Percentiles rank a stretch among this genome's conserved stretches.
These are phyloP conservation scores for Acanthosepion pharaonis DNA, from an alignment of 2,888 invertebrate species.

Conservation along the genomic window DNA sequence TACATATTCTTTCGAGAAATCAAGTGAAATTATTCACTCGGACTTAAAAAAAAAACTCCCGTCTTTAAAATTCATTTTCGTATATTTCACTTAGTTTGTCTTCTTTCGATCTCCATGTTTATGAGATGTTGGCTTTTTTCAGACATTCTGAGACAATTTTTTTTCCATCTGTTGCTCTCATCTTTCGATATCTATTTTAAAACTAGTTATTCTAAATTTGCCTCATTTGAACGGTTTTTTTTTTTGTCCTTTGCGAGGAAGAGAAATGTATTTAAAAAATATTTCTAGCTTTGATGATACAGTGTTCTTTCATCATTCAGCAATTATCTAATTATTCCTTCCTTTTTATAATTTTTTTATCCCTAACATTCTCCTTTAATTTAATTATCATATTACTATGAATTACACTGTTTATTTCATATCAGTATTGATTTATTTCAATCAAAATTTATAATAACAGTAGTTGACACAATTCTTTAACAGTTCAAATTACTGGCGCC, in stretches of 20 bases:
- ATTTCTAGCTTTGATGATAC: neutral
- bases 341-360: neutral
- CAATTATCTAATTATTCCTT: neutral
- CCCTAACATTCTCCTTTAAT: neutral
- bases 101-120: neutral
- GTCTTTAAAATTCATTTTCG: neutral
- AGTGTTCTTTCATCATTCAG: neutral
- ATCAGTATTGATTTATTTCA: neutral
- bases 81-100: neutral
- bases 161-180: neutral
- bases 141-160: neutral
- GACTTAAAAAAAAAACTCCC: neutral
- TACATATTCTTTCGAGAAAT: neutral
- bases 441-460: neutral
- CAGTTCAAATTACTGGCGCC: neutral
- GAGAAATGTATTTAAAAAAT: neutral
- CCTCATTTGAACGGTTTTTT: neutral
- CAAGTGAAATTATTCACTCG: neutral
- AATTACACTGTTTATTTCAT: neutral
- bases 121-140: neutral
- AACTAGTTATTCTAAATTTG: neutral
- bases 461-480: neutral
- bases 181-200: neutral
- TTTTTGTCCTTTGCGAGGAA: neutral
- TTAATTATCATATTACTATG: neutral